Conservation (phyloP, 2,113 vertebrate species). For the Oncorhynchus mykiss region DNA sequence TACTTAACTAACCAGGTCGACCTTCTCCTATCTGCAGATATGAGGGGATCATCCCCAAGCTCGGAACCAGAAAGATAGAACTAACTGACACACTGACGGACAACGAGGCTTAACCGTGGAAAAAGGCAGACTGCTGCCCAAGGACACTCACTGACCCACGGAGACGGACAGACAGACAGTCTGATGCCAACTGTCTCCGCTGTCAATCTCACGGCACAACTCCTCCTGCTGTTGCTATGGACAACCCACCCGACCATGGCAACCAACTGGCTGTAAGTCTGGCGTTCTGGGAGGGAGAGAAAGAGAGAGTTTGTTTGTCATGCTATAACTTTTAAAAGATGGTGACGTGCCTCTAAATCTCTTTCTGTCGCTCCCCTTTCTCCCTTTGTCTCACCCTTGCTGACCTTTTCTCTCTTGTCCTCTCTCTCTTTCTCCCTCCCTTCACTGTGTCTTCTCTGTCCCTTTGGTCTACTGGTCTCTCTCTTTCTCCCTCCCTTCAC, state of each 20-base stretch:
- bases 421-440: conserved; percentile 44
- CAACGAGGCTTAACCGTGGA: conserved; percentile 32
- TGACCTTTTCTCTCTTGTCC: conserved; percentile 19
- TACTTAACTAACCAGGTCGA: background rate
- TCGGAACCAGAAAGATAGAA: conserved; percentile 36
- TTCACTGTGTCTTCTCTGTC: conserved; percentile 39
- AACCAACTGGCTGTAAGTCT: conserved; percentile 84
- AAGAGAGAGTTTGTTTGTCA: conserved; percentile 72
- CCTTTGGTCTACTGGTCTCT: conserved; percentile 32
- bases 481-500: conserved; percentile 42
- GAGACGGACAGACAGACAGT: conserved; percentile 75
- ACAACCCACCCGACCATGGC: conserved; percentile 78
- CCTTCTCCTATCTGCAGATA: conserved; percentile 61
- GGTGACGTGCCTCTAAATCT: conserved; percentile 73
- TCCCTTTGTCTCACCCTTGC: conserved; percentile 62
- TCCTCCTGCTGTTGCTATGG: conserved; percentile 85
- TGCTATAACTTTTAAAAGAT: conserved; percentile 77
- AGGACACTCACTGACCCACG: conserved; percentile 61
- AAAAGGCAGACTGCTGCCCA: conserved; percentile 54
- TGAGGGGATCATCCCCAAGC: conserved; percentile 73
- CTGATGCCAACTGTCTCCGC: conserved; percentile 82
- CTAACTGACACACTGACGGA: conserved; percentile 25
- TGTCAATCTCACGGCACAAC: conserved; percentile 79
- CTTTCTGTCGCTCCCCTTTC: conserved; percentile 56
- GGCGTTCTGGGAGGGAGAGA: conserved; percentile 50